These are phyloP conservation scores for Ennomos quercinarius DNA, from an alignment of 2,888 invertebrate species.

Conservation along the genomic window DNA sequence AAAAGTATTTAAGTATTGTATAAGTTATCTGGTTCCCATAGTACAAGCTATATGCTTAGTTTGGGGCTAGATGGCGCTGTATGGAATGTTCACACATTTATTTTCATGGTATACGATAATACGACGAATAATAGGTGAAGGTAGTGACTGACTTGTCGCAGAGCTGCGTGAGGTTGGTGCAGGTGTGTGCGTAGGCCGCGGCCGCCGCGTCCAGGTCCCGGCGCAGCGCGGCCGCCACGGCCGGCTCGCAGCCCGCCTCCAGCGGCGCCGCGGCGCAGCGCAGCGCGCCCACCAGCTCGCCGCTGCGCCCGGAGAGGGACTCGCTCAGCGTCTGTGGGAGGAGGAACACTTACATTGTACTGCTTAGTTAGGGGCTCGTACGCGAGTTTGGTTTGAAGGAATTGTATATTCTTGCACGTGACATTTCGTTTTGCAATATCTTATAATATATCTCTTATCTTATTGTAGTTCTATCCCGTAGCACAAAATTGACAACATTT, in stretches of 20 bases:
- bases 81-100: no score
- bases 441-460: no score
- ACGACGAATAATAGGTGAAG: no score
- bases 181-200: slow-evolving; percentile 92
- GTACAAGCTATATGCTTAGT: no score
- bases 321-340: slow-evolving; percentile 89
- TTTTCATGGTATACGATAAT: no score
- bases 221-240: slow-evolving; percentile 90
- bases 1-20: no score
- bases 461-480: no score
- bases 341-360: neutral
- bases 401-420: neutral
- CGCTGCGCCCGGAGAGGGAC: slow-evolving; percentile 91
- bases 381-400: slow-evolving; percentile 1
- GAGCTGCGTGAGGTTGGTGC: slow-evolving; percentile 90
- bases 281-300: slow-evolving; percentile 90
- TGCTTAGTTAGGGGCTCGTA: no score
- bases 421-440: no score
- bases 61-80: no score
- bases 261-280: slow-evolving; percentile 89
- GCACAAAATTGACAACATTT: no score
- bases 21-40: no score
- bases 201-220: slow-evolving; percentile 92
- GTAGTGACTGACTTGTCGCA: slow-evolving; percentile 83
- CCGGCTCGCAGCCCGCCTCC: slow-evolving; percentile 88